Percentiles rank a stretch among this genome's conserved stretches.
Conservation (phyloP, 92 coral and sea anemone genomes). For the Paragorgia papillata region DNA sequence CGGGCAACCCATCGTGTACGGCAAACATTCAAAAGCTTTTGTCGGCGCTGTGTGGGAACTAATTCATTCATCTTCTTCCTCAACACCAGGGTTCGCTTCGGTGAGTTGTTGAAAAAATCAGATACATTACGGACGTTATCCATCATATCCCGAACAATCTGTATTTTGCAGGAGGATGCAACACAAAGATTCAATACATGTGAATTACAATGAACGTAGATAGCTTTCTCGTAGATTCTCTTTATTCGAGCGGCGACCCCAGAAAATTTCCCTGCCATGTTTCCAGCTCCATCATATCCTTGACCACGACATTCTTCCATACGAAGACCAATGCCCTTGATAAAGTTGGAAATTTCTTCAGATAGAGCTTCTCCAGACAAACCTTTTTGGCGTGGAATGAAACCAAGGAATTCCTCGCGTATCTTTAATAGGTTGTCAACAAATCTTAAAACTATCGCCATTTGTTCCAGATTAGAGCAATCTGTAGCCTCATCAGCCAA, state of each 20-base stretch:
- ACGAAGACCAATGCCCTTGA: conserved; percentile 17
- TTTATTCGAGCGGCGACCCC: conserved; percentile 52
- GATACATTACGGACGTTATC: conserved; percentile 32
- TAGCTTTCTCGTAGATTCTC: conserved; percentile 16
- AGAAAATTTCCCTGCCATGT: conserved; percentile 53
- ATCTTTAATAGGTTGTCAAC: conserved; percentile 19
- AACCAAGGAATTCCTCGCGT: conserved; percentile 42
- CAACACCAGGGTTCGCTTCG: conserved; percentile 36
- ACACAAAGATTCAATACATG: conserved; percentile 39
- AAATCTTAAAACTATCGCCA: conserved; percentile 48
- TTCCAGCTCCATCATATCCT: conserved; percentile 56
- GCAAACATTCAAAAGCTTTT: conserved; percentile 44
- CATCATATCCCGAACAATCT: conserved; percentile 38
- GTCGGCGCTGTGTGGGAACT: conserved; percentile 13
- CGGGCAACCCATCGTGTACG: conserved; percentile 41
- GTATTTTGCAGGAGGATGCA: conserved; percentile 40
- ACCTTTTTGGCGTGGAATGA: conserved; percentile 32
- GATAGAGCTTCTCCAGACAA: conserved; percentile 44
- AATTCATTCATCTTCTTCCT: conserved; percentile 39
- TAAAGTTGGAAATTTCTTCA: conserved; percentile 23
- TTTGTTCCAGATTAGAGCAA: conserved; percentile 50
- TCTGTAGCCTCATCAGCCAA: conserved; percentile 56
- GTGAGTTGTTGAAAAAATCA: conserved; percentile 45
- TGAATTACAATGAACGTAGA: conserved; percentile 17
- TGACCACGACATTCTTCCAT: conserved; percentile 50